Evolutionary conservation across 2,113 vertebrate species (phyloP).

Genomic region (Pithys albifrons): DNA sequence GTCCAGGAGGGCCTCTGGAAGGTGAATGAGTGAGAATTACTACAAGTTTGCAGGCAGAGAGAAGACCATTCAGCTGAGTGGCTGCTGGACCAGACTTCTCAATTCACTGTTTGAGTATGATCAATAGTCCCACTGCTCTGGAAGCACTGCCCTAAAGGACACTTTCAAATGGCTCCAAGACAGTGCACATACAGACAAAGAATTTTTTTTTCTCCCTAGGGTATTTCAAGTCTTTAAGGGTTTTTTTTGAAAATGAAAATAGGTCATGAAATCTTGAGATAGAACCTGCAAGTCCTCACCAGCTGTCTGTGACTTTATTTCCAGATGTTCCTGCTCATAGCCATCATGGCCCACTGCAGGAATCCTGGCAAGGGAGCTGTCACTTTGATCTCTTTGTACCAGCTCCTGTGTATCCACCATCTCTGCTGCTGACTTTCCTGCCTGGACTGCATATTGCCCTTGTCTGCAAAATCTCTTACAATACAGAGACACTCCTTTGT

Average conservation of each 20-base stretch:
- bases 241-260: neutral
- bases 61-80: neutral
- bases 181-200: neutral
- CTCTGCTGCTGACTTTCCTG: neutral
- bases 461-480: constrained; percentile 7
- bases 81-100: neutral
- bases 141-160: fast-evolving
- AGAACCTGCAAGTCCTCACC: neutral
- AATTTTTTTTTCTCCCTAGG: neutral
- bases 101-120: fast-evolving
- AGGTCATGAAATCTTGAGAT: neutral
- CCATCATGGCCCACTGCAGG: neutral
- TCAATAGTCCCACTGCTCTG: neutral
- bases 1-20: neutral
- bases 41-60: neutral
- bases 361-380: neutral
- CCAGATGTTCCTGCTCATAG: constrained; percentile 42
- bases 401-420: neutral
- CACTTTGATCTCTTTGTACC: neutral
- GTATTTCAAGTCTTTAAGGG: neutral
- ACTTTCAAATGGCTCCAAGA: neutral
- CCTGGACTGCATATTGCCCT: constrained; percentile 3
- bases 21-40: neutral
- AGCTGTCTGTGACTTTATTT: constrained; percentile 18
- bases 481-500: neutral